Percentiles rank a stretch among this genome's conserved stretches.
phyloP scores from a whole-genome alignment of 2,888 invertebrate genomes.

The Campoplex capitator region DNA sequence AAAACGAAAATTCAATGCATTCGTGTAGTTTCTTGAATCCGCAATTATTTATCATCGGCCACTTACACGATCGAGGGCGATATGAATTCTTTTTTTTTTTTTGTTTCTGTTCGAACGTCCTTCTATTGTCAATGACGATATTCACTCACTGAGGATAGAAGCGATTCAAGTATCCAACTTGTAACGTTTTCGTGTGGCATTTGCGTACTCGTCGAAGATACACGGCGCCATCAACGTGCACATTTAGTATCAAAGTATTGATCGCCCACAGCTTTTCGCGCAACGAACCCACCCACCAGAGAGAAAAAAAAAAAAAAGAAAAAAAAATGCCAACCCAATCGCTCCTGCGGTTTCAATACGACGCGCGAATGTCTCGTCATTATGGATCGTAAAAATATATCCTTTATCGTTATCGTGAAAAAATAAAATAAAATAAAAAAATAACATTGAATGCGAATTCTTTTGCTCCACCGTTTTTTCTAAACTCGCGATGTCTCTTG shows the following conservation, averaged over 20 bases:
- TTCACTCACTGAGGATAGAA: conserved; percentile 50
- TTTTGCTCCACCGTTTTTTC: neutral
- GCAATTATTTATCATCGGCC: neutral
- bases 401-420: neutral
- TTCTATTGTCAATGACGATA: conserved; percentile 32
- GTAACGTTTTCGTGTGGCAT: conserved; percentile 65
- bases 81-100: neutral
- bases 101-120: neutral
- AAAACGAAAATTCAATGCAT: neutral
- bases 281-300: conserved; percentile 63
- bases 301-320: neutral
- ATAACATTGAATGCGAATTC: neutral
- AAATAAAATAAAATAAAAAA: neutral
- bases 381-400: conserved; percentile 23
- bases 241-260: conserved; percentile 79
- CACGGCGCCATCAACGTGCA: conserved; percentile 75
- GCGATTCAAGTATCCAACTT: conserved; percentile 60
- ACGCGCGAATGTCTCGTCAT: conserved; percentile 23
- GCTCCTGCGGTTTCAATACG: conserved; percentile 14
- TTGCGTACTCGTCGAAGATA: conserved; percentile 63
- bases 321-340: conserved; percentile 15
- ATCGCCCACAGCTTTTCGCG: conserved; percentile 72
- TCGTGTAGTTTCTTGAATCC: neutral
- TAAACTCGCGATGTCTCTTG: neutral
- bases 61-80: conserved; percentile 5